Conservation (phyloP, 2,888 invertebrate genomes). For the Asteroscopus sphinx region DNA sequence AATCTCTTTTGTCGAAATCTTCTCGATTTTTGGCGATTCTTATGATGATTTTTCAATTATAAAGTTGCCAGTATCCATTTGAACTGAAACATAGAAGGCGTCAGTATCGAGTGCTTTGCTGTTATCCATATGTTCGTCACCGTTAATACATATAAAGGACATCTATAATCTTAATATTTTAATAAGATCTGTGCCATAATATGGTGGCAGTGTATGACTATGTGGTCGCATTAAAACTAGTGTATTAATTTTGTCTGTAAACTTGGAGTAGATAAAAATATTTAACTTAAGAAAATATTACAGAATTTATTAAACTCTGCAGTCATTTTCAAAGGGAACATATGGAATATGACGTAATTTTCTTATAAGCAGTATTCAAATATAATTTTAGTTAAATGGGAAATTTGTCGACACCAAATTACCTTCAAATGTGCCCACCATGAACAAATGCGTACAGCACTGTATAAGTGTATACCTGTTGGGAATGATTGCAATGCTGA, state of each 20-base stretch:
- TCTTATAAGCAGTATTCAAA: conserved; percentile 51
- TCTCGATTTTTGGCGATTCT: conserved; percentile 69
- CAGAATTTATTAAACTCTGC: conserved; percentile 60
- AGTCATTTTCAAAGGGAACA: conserved; percentile 48
- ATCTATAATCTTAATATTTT: conserved; percentile 70
- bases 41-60: conserved; percentile 57
- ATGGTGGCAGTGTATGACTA: conserved; percentile 83
- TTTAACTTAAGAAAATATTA: conserved; percentile 76
- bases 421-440: conserved; percentile 34
- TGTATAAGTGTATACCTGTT: conserved; percentile 21
- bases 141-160: conserved; percentile 69
- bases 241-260: conserved; percentile 83
- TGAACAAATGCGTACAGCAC: conserved; percentile 45
- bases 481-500: conserved; percentile 49
- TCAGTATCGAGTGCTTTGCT: conserved; percentile 46
- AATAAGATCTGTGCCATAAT: conserved; percentile 88
- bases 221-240: conserved; percentile 83
- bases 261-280: conserved; percentile 80
- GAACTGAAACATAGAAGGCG: conserved; percentile 37
- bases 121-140: conserved; percentile 60
- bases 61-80: conserved; percentile 53
- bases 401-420: conserved; percentile 33
- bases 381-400: conserved; percentile 43
- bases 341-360: conserved; percentile 42
- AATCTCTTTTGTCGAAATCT: conserved; percentile 84